Evolutionary conservation across 2,113 vertebrate genomes (phyloP).

Genomic region (Tragulus kanchil): DNA sequence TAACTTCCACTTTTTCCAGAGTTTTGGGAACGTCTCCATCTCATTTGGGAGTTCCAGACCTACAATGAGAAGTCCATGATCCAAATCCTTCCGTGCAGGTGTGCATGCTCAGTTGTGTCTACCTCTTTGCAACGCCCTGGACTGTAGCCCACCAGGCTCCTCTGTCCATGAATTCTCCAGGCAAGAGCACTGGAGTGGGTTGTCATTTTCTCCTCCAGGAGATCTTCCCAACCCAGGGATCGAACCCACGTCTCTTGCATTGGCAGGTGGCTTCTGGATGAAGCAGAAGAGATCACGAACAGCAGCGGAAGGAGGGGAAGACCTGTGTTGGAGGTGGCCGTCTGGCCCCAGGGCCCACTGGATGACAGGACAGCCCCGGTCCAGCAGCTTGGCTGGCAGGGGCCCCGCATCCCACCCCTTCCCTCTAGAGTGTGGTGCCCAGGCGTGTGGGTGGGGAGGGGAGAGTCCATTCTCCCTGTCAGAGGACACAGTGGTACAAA

Average conservation of each 20-base stretch:
- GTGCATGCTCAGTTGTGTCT: background rate
- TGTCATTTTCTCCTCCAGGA: background rate
- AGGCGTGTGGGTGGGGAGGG: accelerated
- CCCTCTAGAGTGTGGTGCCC: accelerated
- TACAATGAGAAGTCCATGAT: background rate
- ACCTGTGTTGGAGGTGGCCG: no score
- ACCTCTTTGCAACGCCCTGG: background rate
- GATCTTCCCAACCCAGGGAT: background rate
- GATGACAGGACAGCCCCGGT: accelerated
- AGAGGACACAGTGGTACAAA: background rate
- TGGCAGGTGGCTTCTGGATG: background rate
- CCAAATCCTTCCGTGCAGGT: no score
- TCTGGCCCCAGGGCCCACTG: accelerated
- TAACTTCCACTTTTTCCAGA: background rate
- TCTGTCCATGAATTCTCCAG: background rate
- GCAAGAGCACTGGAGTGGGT: background rate
- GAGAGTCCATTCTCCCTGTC: accelerated
- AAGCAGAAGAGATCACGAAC: background rate
- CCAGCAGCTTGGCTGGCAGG: background rate
- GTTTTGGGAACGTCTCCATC: no score
- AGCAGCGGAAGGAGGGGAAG: accelerated
- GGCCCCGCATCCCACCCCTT: accelerated
- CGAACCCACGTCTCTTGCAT: background rate
- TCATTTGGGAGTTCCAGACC: background rate
- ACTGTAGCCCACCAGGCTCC: background rate